phyloP scores from a whole-genome alignment of 2,113 vertebrate species.

The Phycodurus eques region DNA sequence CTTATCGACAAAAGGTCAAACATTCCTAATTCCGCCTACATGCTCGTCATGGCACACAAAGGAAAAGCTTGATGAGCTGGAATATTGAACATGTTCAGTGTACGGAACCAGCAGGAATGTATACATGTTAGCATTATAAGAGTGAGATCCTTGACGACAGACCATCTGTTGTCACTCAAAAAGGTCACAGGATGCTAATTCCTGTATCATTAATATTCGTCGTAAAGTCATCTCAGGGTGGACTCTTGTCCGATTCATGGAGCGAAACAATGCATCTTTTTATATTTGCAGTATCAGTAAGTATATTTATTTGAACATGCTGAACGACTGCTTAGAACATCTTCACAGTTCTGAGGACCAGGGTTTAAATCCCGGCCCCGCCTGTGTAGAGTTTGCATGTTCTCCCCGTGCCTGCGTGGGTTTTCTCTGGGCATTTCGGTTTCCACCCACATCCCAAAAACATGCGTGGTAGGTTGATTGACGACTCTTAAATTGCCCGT shows the following conservation, averaged over 20 bases:
- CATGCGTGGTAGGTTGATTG: too few species aligned
- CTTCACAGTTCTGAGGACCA: too few species aligned
- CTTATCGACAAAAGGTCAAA: conserved; percentile 68
- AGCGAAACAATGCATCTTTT: background rate
- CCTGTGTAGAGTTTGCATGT: too few species aligned
- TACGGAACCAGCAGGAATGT: background rate
- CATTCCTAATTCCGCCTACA: conserved; percentile 52
- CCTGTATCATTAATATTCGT: background rate
- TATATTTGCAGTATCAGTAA: background rate
- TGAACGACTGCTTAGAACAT: too few species aligned
- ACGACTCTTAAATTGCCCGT: too few species aligned
- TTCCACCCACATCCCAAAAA: too few species aligned
- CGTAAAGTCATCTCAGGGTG: background rate
- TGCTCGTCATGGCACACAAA: conserved; percentile 49
- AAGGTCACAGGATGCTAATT: conserved; percentile 53
- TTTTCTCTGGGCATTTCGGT: too few species aligned
- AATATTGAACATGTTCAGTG: background rate
- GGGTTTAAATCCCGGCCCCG: too few species aligned
- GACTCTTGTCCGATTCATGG: background rate
- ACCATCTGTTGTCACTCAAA: conserved; percentile 51
- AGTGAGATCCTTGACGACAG: conserved; percentile 53
- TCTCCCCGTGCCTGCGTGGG: too few species aligned
- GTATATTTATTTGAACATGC: background rate
- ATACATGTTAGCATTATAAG: conserved; percentile 37
- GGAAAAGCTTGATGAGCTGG: conserved; percentile 37